Percentiles rank a stretch among this genome's conserved stretches.
phyloP scores from a whole-genome alignment of 2,888 invertebrate species.

The Chloromyia formosa region DNA sequence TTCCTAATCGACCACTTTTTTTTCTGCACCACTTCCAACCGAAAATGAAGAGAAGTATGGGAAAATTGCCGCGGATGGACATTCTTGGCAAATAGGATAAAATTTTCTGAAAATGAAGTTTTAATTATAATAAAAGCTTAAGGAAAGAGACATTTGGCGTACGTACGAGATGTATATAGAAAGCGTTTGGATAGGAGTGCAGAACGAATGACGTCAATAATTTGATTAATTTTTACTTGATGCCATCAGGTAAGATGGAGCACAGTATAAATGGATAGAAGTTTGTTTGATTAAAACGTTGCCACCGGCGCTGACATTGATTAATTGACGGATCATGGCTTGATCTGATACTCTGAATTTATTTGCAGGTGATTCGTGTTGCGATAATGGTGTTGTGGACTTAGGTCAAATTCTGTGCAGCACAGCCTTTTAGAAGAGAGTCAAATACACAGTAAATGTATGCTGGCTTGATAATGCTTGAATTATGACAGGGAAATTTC shows the following conservation, averaged over 20 bases:
- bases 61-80: too few relatives aligned
- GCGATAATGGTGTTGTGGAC: too few relatives aligned
- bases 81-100: neutral
- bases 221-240: neutral
- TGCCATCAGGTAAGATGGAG: neutral
- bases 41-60: too few relatives aligned
- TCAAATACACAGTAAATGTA: too few relatives aligned
- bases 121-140: neutral
- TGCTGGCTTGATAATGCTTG: too few relatives aligned
- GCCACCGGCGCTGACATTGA: neutral
- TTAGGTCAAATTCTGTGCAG: too few relatives aligned
- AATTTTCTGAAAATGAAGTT: conserved; percentile 10
- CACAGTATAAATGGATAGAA: neutral
- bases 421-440: too few relatives aligned
- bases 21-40: too few relatives aligned
- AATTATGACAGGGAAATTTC: too few relatives aligned
- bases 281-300: conserved; percentile 6
- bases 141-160: neutral
- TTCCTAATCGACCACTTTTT: too few relatives aligned
- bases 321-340: neutral
- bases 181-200: too few relatives aligned
- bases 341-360: neutral
- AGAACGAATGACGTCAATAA: neutral
- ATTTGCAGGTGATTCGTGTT: too few relatives aligned
- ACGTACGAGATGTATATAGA: neutral